Conservation (phyloP, 2,797 vertebrate species). For the Urocyon cinereoargenteus region DNA sequence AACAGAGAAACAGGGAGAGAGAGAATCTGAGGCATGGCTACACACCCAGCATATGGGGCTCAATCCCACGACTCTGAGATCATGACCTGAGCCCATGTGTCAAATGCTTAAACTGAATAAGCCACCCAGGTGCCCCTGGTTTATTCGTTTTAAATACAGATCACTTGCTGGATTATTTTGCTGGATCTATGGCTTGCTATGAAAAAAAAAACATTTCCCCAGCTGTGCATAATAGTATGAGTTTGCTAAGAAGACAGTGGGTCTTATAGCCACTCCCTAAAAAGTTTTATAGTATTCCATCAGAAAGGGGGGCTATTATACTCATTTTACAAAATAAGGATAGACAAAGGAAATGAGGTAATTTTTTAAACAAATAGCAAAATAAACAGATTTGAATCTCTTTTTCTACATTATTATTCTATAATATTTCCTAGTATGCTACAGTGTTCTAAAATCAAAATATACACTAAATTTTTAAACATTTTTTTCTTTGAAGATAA, state of each 20-base stretch:
- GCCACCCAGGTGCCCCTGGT: background rate
- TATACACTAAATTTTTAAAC: background rate
- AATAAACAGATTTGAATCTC: background rate
- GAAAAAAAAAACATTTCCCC: background rate
- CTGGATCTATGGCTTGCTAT: background rate
- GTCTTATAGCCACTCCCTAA: background rate
- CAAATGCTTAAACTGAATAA: background rate
- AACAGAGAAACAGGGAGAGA: background rate
- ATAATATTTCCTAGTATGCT: background rate
- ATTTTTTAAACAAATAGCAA: conserved; percentile 31
- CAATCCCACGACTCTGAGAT: background rate
- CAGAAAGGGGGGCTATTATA: background rate
- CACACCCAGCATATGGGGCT: background rate
- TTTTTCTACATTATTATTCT: background rate
- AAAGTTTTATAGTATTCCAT: background rate
- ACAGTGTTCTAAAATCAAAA: background rate
- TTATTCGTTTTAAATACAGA: background rate
- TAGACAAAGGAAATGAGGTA: background rate
- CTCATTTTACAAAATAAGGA: conserved; percentile 3
- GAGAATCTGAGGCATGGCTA: background rate
- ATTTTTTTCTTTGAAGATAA: conserved; percentile 5
- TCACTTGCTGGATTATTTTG: conserved; percentile 4
- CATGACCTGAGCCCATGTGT: background rate
- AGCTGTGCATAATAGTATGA: background rate
- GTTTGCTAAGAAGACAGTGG: background rate